phyloP scores from a whole-genome alignment of 2,113 vertebrate species.

The Cheilinus undulatus region DNA sequence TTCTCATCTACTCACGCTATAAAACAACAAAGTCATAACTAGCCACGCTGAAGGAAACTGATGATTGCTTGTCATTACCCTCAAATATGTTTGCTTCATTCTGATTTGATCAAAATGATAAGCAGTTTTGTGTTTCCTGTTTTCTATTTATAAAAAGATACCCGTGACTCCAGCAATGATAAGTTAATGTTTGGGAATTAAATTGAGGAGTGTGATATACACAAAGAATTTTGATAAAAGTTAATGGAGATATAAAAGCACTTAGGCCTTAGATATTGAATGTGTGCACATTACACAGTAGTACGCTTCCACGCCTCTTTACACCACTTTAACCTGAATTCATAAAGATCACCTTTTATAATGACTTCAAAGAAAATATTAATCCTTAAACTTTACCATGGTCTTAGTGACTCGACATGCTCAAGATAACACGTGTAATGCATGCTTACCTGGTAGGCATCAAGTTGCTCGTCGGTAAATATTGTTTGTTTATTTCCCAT shows the following conservation, averaged over 20 bases:
- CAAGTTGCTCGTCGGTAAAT: slow-evolving; percentile 96
- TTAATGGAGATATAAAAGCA: neutral
- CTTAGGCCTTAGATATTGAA: neutral
- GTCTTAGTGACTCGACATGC: neutral
- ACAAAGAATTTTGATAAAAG: neutral
- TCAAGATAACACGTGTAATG: neutral
- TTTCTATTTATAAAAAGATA: neutral
- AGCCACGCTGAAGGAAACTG: neutral
- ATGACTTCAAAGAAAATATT: neutral
- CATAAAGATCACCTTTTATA: neutral
- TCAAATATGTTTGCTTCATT: too few relatives aligned
- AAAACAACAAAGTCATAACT: neutral
- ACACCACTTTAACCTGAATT: neutral
- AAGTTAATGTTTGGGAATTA: too few relatives aligned
- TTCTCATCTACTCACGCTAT: neutral
- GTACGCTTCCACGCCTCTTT: neutral
- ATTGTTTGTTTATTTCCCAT: slow-evolving; percentile 98
- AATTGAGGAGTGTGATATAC: neutral
- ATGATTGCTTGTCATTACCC: too few relatives aligned
- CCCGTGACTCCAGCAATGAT: neutral
- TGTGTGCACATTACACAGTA: too few relatives aligned
- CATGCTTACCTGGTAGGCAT: slow-evolving; percentile 92
- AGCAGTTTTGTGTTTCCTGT: too few relatives aligned
- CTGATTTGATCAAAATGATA: too few relatives aligned
- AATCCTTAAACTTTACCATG: neutral